Evolutionary conservation across 1,140 invertebrate species (phyloP), one percentile per base, ranked within the genome.

Genomic region (Microplitis demolitor): DNA sequence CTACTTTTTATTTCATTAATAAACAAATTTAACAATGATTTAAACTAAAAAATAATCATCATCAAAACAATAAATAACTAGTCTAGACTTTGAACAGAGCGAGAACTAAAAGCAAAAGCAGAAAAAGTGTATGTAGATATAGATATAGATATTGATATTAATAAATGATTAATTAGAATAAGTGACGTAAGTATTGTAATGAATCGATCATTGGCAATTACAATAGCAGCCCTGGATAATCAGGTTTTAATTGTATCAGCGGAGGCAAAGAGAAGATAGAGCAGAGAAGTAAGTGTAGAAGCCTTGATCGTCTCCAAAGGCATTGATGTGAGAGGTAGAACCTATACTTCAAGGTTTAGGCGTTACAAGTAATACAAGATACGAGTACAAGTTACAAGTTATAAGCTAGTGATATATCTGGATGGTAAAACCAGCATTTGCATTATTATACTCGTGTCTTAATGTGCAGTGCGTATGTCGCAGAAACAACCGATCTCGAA

Each of bases 1-100:
- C 74, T 37, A 71, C 68, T 73, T 76, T 69, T 51, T 39, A 16
- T 31, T 50, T 16, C 16, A 69, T 53, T 31, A 63, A 4, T 45
- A 37, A 8, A 33, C 9, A 61, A 13, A 5, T 31, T 61, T 61
- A 13, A 33, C n/a, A 61, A 5, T 9, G 2, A 4, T 37, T 3
- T n/a, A 3, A 61, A 1, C n/a, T 61, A 2, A 24, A 24, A 24
- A 24, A 24, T 24, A 24, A 24, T 24, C 24, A 1, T 0, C 24
- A 24, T 24, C 24, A 24, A 24, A 24, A 24, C 24, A 24, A 24
- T 24, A 24, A 24, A 1, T 24, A 24, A 24, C 24, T 24, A 24
- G 24, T 24, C 24, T 24, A 24, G 24, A 24, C 24, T 24, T 24
- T 24, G 24, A 24, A 24, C 24, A 2, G 24, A 24, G 2, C 24